phyloP scores from a whole-genome alignment of 1,140 invertebrate genomes.

The Mactra quadrangularis region DNA sequence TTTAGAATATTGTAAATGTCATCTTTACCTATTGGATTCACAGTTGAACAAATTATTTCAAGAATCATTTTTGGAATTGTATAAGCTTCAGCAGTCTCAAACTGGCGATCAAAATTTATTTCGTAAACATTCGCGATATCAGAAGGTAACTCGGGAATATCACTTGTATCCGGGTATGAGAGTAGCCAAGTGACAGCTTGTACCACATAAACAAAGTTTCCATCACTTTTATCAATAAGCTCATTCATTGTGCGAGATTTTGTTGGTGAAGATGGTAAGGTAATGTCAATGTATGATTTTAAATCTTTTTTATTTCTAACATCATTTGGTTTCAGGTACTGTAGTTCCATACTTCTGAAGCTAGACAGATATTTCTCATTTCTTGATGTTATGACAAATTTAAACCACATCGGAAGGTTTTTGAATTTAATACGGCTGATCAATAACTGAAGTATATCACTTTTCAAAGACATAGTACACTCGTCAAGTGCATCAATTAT shows the following conservation, averaged over 20 bases:
- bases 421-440: too few relatives aligned
- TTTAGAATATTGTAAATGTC: constrained; percentile 4
- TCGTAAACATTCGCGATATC: constrained; percentile 37
- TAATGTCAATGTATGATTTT: background rate
- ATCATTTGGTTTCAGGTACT: constrained; percentile 15
- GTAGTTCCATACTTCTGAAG: background rate
- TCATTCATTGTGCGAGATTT: background rate
- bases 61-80: background rate
- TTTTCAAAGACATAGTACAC: constrained; percentile 4
- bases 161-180: background rate
- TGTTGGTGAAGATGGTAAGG: background rate
- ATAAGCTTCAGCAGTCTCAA: background rate
- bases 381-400: constrained; percentile 32
- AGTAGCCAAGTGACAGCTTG: constrained; percentile 12
- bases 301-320: constrained; percentile 17
- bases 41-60: constrained; percentile 5
- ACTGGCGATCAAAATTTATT: constrained; percentile 43
- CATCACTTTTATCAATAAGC: constrained; percentile 25
- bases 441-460: constrained; percentile 2
- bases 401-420: constrained; percentile 31
- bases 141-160: background rate
- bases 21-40: constrained; percentile 12
- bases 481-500: constrained; percentile 41
- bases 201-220: constrained; percentile 34
- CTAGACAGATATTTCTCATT: background rate